Conservation (phyloP, 2,888 invertebrate species). For the Oligia fasciuncula region DNA sequence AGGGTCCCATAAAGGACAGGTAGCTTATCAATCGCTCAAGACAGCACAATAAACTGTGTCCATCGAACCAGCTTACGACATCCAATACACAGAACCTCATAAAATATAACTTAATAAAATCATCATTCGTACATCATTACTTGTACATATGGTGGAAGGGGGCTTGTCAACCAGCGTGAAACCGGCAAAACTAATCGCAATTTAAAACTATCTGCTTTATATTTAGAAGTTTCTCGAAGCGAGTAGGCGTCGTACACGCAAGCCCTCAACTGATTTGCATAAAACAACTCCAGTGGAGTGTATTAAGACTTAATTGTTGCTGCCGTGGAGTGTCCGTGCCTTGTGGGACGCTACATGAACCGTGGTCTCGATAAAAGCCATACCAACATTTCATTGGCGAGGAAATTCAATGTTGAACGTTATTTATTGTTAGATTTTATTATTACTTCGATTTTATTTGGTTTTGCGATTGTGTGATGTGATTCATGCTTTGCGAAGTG, state of each 20-base stretch:
- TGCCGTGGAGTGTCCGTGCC: constrained; percentile 59
- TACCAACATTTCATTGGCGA: constrained; percentile 82
- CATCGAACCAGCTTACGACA: constrained; percentile 24
- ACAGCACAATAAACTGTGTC: constrained; percentile 60
- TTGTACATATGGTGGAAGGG: constrained; percentile 25
- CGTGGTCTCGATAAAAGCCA: constrained; percentile 80
- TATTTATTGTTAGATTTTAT: constrained; percentile 69
- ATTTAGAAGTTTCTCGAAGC: constrained; percentile 74
- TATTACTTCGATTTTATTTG: constrained; percentile 61
- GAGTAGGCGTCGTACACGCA: constrained; percentile 88
- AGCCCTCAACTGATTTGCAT: constrained; percentile 86
- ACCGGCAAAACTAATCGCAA: constrained; percentile 67
- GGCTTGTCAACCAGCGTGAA: constrained; percentile 60
- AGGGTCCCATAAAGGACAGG: constrained; percentile 44
- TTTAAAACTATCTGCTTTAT: constrained; percentile 75
- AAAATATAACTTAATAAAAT: constrained; percentile 53
- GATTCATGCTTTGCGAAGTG: constrained; percentile 16
- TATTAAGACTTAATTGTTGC: constrained; percentile 90
- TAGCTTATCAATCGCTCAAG: constrained; percentile 40
- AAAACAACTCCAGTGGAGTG: constrained; percentile 87
- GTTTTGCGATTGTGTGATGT: constrained; percentile 29
- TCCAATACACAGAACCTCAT: constrained; percentile 29
- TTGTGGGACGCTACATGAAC: constrained; percentile 84
- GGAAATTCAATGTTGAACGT: constrained; percentile 64
- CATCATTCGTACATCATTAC: constrained; percentile 43